Percentiles rank a stretch among this genome's conserved stretches.
These are phyloP conservation scores for Cyanistes caeruleus DNA, from an alignment of 2,113 vertebrate genomes.

Conservation along the genomic window DNA sequence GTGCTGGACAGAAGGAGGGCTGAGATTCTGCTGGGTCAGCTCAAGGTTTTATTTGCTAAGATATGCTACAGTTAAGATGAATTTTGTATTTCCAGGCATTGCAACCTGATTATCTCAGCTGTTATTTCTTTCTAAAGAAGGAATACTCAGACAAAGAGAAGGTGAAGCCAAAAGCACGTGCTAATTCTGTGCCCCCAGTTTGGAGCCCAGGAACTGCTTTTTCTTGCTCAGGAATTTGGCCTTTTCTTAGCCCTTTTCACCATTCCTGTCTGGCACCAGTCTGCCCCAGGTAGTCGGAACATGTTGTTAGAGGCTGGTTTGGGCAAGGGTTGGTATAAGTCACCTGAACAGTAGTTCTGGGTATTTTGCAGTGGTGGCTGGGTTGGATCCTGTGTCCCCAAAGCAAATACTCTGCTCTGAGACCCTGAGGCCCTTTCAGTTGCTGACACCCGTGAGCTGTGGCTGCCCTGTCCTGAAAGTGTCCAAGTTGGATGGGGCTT, in stretches of 20 bases:
- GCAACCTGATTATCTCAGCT: background rate
- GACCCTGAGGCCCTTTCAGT: background rate
- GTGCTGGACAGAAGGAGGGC: background rate
- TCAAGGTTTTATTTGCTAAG: background rate
- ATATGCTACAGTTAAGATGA: background rate
- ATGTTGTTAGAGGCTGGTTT: background rate
- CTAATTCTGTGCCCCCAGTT: background rate
- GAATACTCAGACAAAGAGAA: background rate
- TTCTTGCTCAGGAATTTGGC: background rate
- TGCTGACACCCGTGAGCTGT: background rate
- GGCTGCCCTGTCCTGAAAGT: background rate
- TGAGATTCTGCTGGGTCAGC: rapidly evolving
- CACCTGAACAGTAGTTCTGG: background rate
- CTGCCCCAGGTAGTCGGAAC: background rate
- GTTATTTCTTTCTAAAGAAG: background rate
- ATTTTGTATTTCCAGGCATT: background rate
- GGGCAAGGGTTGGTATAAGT: background rate
- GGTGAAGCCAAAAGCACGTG: background rate
- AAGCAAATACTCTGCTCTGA: background rate
- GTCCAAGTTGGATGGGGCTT: background rate
- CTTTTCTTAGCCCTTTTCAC: background rate
- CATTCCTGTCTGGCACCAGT: background rate
- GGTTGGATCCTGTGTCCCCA: background rate
- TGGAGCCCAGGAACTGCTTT: background rate
- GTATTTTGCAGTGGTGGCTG: background rate